Conservation (phyloP, 2,113 vertebrate genomes). For the Eretmodus cyanostictus region DNA sequence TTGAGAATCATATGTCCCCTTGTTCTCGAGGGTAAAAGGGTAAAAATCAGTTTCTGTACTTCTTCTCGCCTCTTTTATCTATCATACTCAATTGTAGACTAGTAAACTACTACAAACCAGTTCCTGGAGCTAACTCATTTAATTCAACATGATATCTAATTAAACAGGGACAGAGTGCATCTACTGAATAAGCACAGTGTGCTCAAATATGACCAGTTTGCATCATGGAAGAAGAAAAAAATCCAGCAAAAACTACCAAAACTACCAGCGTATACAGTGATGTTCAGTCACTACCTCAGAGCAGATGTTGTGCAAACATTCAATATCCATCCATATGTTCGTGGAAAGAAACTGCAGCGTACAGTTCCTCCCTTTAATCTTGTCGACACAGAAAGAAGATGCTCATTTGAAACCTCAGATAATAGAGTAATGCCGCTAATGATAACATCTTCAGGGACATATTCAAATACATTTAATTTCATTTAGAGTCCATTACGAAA, state of each 20-base stretch:
- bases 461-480: not conserved
- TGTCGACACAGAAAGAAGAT: not conserved
- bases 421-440: not conserved
- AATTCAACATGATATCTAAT: not conserved
- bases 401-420: not conserved
- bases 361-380: not conserved
- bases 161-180: not conserved
- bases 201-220: not conserved
- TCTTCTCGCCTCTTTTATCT: not conserved
- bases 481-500: not conserved
- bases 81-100: not conserved
- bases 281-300: not conserved
- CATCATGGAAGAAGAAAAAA: not conserved
- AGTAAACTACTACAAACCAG: not conserved
- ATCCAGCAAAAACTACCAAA: not conserved
- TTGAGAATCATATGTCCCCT: not conserved
- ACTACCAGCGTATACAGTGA: not conserved
- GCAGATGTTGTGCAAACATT: conserved; percentile 9
- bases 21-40: not conserved
- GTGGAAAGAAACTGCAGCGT: not conserved
- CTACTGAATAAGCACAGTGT: not conserved
- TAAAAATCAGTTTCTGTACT: not conserved
- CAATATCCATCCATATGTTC: not conserved
- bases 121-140: not conserved
- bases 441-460: not conserved